Percentiles rank a stretch among this genome's conserved stretches.
Evolutionary conservation across 2,797 vertebrate genomes (phyloP).

Genomic region (Falco naumanni): DNA sequence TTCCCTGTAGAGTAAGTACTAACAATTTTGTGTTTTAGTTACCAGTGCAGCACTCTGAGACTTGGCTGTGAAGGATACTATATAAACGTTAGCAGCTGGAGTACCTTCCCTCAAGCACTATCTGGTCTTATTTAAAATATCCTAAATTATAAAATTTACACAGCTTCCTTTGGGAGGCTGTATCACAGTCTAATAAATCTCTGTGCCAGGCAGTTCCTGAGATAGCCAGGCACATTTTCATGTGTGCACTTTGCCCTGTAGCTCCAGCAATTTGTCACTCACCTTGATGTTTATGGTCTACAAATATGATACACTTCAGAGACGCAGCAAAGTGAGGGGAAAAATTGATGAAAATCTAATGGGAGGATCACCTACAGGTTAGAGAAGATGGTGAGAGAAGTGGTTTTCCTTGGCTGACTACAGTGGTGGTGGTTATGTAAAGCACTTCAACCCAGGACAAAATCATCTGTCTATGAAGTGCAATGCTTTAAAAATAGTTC

Average conservation of each 20-base stretch:
- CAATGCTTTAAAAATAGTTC: conserved; percentile 41
- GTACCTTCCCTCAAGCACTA: background rate
- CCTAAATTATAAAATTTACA: background rate
- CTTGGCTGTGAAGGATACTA: background rate
- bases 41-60: background rate
- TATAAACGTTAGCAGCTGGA: background rate
- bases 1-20: background rate
- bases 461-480: background rate
- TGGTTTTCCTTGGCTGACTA: background rate
- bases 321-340: background rate
- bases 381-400: background rate
- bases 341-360: background rate
- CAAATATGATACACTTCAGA: background rate
- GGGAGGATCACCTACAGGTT: background rate
- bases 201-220: background rate
- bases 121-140: background rate
- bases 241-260: background rate
- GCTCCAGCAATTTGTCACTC: background rate
- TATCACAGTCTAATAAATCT: background rate
- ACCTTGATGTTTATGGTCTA: background rate
- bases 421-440: background rate
- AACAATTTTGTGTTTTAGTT: background rate
- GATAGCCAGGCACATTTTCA: background rate
- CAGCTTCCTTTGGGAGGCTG: background rate
- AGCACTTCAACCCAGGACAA: background rate